Percentiles rank a stretch among this genome's conserved stretches.
Evolutionary conservation across 2,888 invertebrate species (phyloP).

Genomic region (Drosophila meridiana): DNA sequence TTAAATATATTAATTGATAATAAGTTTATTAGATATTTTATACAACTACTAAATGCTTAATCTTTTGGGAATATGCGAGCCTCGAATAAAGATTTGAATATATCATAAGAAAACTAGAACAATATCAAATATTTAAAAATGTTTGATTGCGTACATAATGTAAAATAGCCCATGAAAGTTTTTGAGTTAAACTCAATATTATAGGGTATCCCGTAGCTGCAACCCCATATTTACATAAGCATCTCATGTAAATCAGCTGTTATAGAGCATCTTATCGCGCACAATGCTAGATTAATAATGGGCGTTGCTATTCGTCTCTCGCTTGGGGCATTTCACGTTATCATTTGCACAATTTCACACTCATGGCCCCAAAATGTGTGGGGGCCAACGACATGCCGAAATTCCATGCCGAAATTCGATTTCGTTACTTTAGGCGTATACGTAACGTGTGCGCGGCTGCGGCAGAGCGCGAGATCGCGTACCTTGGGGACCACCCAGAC

Average conservation of each 20-base stretch:
- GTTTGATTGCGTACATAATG: too few relatives aligned
- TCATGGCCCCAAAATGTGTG: slow-evolving; percentile 9
- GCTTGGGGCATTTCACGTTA: slow-evolving; percentile 13
- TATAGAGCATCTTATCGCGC: slow-evolving; percentile 1
- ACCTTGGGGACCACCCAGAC: slow-evolving; percentile 59
- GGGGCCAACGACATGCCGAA: slow-evolving; percentile 29
- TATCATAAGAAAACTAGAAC: too few relatives aligned
- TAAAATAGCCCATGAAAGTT: neutral
- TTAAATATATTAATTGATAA: too few relatives aligned
- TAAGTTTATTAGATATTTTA: too few relatives aligned
- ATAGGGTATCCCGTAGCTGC: neutral
- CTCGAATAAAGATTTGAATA: too few relatives aligned
- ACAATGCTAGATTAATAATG: slow-evolving; percentile 3
- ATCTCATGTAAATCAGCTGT: neutral
- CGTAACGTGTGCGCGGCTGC: slow-evolving; percentile 8
- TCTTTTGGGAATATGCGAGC: too few relatives aligned
- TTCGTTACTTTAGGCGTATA: slow-evolving; percentile 27
- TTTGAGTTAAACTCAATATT: too few relatives aligned
- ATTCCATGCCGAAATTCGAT: slow-evolving; percentile 10
- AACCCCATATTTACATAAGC: neutral
- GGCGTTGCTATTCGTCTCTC: neutral
- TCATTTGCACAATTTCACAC: slow-evolving; percentile 52
- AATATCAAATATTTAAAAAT: too few relatives aligned
- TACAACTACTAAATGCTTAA: too few relatives aligned
- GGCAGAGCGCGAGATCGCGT: slow-evolving; percentile 7